phyloP scores from a whole-genome alignment of 2,888 invertebrate species.

The Drosophila emarginata region DNA sequence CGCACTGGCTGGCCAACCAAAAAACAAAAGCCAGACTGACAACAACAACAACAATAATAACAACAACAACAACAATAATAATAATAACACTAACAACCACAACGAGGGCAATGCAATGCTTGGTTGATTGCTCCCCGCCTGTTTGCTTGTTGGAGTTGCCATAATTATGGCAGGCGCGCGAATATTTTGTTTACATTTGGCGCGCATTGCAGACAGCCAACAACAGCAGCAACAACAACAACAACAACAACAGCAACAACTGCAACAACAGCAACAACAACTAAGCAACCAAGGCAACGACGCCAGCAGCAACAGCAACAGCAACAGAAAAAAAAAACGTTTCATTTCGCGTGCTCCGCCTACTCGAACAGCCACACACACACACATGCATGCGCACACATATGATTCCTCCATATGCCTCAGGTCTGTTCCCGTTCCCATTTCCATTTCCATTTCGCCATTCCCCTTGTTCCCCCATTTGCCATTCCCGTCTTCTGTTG shows the following conservation, averaged over 20 bases:
- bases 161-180: constrained; percentile 79
- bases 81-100: constrained; percentile 19
- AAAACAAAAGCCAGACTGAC: constrained; percentile 62
- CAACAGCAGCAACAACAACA: constrained; percentile 33
- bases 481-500: too few species aligned
- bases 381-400: constrained; percentile 19
- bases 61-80: constrained; percentile 16
- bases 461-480: not conserved
- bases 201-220: constrained; percentile 70
- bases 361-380: constrained; percentile 60
- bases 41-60: constrained; percentile 12
- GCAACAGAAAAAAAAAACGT: constrained; percentile 45
- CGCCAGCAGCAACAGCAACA: constrained; percentile 25
- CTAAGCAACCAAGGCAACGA: constrained; percentile 31
- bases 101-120: constrained; percentile 57
- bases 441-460: constrained; percentile 13
- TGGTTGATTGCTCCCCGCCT: constrained; percentile 51
- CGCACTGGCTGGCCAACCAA: constrained; percentile 68
- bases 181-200: constrained; percentile 78
- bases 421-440: constrained; percentile 30
- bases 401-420: constrained; percentile 27
- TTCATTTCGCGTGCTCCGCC: constrained; percentile 74
- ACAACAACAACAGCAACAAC: constrained; percentile 28
- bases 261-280: constrained; percentile 26
- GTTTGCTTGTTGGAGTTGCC: constrained; percentile 57